Base-by-base conservation (phyloP, 2,888 invertebrate genomes). In the Mimumesa dahlbomi region DNA sequence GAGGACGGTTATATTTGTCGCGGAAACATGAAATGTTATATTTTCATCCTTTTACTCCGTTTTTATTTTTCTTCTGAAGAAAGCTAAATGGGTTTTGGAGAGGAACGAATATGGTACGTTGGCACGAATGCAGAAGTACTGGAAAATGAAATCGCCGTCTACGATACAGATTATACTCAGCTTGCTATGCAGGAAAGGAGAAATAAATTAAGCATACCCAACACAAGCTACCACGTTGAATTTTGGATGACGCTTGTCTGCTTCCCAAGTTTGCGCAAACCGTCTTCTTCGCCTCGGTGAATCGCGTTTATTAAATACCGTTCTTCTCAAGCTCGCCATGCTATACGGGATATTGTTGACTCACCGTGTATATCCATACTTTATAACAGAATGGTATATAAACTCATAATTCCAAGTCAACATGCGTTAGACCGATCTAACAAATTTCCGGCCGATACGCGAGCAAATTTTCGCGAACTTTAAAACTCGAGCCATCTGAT, bases 161-260 rank as follows among this genome's bases (percentile, higher is more conserved):
- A 34, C 18, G 11, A 11, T 13, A 9, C 18, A 54, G 42, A 57
- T 62, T 56, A 52, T 42, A 40, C 38, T 40, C 38, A 13, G n/a
- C 25, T n/a, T 6, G 48, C 49, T 64, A 36, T 40, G 29, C 48
- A 34, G 53, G 22, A 43, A 61, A 59, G 36, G 52, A 19, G 61
- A 53, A 62, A 78, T 65, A 50, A 80, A 63, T 77, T 71, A 66
- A 64, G 42, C 19, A 4, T 18, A 38, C 18, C 45, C 19, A 18
- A 45, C 64, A 38, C 21, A 34, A 62, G 50, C 25, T 40, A 63
- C 50, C 46, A 9, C 7, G 21, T 22, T 53, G 62, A 57, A 65
- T 71, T 61, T 67, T 54, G 19, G 13, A 43, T 45, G 49, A 48
- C 56, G 21, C 42, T 34, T 18, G 45, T 21, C 36, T 56, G n/a